Conservation (phyloP, 2,113 vertebrate genomes). For the Dascyllus trimaculatus region DNA sequence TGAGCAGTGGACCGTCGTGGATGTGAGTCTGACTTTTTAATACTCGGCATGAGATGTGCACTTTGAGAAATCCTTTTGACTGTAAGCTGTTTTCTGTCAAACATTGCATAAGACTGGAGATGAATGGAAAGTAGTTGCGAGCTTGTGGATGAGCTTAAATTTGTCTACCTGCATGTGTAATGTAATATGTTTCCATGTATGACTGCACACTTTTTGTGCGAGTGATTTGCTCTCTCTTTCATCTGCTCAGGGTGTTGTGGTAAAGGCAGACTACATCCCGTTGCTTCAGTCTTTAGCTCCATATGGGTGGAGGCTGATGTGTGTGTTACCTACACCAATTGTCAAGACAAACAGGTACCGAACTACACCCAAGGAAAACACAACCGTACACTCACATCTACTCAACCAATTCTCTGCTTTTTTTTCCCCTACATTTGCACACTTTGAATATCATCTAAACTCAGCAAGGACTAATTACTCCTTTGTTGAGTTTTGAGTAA, state of each 20-base stretch:
- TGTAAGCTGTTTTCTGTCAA: constrained; percentile 36
- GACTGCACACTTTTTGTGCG: not conserved
- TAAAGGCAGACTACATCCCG: constrained; percentile 94
- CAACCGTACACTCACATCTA: not conserved
- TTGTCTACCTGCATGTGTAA: not conserved
- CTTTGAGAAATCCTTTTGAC: constrained; percentile 38
- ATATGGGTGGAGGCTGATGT: constrained; percentile 96
- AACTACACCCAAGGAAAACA: not conserved
- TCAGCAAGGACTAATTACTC: constrained; percentile 27
- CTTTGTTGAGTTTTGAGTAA: constrained; percentile 11
- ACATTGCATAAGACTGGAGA: constrained; percentile 21
- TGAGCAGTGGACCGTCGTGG: constrained; percentile 95
- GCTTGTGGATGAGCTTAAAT: constrained; percentile 6
- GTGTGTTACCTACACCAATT: constrained; percentile 94
- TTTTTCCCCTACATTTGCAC: not conserved
- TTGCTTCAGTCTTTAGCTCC: constrained; percentile 93
- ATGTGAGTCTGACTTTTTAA: constrained; percentile 84
- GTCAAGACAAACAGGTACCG: constrained; percentile 94
- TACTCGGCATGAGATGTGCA: constrained; percentile 19
- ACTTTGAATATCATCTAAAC: constrained; percentile 9
- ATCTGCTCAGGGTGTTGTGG: constrained; percentile 87
- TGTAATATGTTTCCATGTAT: not conserved
- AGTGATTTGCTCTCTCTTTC: not conserved
- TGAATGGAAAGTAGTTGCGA: not conserved
- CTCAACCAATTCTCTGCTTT: constrained; percentile 4